Conservation (phyloP, 2,797 vertebrate species). For the Lepus oiostolus region DNA sequence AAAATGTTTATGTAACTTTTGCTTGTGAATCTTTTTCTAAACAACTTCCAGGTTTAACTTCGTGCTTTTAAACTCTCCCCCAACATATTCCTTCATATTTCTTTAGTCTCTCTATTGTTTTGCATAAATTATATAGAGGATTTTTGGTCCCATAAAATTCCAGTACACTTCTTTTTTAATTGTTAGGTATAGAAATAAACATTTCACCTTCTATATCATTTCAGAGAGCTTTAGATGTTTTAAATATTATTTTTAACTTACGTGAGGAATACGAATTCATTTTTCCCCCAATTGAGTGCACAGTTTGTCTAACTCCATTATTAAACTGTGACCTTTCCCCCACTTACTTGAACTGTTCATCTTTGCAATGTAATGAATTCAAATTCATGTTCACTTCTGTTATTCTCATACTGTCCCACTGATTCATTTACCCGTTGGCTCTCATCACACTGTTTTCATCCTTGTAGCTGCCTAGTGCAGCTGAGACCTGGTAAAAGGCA, state of each 20-base stretch:
- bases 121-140: neutral
- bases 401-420: neutral
- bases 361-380: neutral
- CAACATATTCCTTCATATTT: neutral
- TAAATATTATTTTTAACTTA: constrained; percentile 30
- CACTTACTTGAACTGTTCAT: neutral
- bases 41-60: neutral
- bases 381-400: neutral
- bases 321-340: neutral
- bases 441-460: neutral
- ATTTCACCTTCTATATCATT: neutral
- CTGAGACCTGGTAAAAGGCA: neutral
- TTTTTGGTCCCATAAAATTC: neutral
- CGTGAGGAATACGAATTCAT: neutral
- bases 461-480: neutral
- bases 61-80: neutral
- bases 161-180: neutral
- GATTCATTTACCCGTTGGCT: neutral
- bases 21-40: neutral
- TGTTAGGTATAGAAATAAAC: neutral
- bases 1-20: neutral
- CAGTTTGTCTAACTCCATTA: neutral
- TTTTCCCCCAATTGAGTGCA: neutral
- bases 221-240: neutral
- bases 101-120: neutral